phyloP scores from a whole-genome alignment of 1,140 invertebrate genomes.

The Mycetomoellerius zeteki region DNA sequence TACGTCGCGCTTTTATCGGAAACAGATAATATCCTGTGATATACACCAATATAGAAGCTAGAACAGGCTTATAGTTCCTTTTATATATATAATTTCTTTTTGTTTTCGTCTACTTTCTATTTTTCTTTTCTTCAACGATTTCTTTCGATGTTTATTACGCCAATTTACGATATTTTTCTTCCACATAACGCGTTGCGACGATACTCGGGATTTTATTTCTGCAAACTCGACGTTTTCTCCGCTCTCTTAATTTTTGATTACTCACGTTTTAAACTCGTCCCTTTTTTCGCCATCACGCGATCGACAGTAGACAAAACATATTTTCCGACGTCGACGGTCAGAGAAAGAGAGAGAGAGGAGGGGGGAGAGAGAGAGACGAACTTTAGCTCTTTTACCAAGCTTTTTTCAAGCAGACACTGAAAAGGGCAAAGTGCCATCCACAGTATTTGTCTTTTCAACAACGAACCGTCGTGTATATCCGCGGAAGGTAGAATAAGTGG shows the following conservation, averaged over 20 bases:
- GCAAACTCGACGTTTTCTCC: slow-evolving; percentile 20
- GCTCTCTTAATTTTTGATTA: slow-evolving; percentile 15
- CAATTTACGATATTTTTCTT: slow-evolving; percentile 70
- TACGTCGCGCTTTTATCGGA: slow-evolving; percentile 70
- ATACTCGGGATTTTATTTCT: slow-evolving; percentile 37
- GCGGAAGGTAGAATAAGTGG: slow-evolving; percentile 5
- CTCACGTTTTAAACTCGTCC: background rate
- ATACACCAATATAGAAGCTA: slow-evolving; percentile 40
- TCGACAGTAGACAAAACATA: slow-evolving; percentile 14
- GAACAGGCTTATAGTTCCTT: slow-evolving; percentile 1
- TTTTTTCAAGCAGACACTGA: slow-evolving; percentile 7
- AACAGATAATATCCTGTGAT: slow-evolving; percentile 72
- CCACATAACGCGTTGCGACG: background rate
- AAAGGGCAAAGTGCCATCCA: slow-evolving; percentile 1
- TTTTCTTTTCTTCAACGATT: slow-evolving; percentile 21
- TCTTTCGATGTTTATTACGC: slow-evolving; percentile 67
- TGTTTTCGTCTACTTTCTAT: background rate
- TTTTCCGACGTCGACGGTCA: background rate
- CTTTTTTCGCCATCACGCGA: background rate
- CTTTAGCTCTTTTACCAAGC: background rate
- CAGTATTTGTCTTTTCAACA: slow-evolving; percentile 45
- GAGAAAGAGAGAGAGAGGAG: no score
- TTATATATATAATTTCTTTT: background rate
- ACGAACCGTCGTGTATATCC: background rate
- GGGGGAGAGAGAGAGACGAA: no score